Evolutionary conservation across 2,888 invertebrate species (phyloP).

Genomic region (Drosophila sordidapex): DNA sequence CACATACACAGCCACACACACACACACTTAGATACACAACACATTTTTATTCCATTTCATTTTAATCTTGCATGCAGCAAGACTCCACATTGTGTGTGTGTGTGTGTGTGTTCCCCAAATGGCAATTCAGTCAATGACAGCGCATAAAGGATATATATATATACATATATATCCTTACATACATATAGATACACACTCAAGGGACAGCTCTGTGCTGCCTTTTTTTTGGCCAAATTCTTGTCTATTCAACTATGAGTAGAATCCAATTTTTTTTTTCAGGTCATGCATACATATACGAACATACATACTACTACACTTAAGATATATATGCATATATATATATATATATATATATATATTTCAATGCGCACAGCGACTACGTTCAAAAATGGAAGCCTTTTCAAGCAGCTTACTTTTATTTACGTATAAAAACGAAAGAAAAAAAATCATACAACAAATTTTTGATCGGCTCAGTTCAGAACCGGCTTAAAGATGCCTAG

Average conservation of each 20-base stretch:
- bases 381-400: conserved; percentile 61
- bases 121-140: conserved; percentile 74
- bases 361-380: conserved; percentile 32
- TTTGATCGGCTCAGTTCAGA: conserved; percentile 14
- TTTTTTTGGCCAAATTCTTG: conserved; percentile 51
- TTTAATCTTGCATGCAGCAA: conserved; percentile 38
- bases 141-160: conserved; percentile 56
- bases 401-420: conserved; percentile 72
- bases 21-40: conserved; percentile 7
- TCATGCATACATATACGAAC: conserved; percentile 55
- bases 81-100: conserved; percentile 8
- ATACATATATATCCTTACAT: neutral
- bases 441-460: conserved; percentile 30
- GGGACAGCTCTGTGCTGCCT: conserved; percentile 22
- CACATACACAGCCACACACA: conserved; percentile 4
- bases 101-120: conserved; percentile 83
- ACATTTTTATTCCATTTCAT: conserved; percentile 40
- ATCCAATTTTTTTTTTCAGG: conserved; percentile 61
- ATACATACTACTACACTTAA: conserved; percentile 2
- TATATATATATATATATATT: conserved; percentile 25
- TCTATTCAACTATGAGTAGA: conserved; percentile 69
- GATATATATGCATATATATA: neutral
- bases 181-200: neutral
- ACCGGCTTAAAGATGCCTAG: conserved; percentile 31
- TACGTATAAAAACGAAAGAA: conserved; percentile 14